A percentile compares a stretch with the other conserved stretches of the same genome.
Evolutionary conservation across 2,888 invertebrate species (phyloP).

Genomic region (Alsophila aescularia): DNA sequence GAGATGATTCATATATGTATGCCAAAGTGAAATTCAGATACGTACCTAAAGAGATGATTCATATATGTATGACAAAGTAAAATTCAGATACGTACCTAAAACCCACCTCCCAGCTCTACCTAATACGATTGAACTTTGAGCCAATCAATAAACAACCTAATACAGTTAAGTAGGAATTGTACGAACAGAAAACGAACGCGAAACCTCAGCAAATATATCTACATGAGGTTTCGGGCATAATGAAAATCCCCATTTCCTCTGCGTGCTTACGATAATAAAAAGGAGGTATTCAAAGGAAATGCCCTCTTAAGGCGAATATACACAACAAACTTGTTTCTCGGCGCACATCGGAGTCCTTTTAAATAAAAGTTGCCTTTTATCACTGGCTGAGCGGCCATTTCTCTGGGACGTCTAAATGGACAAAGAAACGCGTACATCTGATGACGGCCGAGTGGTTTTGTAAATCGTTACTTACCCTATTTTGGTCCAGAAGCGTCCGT

Average conservation of each 20-base stretch:
- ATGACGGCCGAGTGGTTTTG: constrained; percentile 55
- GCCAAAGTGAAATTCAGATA: too few species aligned
- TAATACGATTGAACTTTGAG: constrained; percentile 20
- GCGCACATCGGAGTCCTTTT: constrained; percentile 64
- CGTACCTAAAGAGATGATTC: too few species aligned
- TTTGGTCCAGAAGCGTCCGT: constrained; percentile 18
- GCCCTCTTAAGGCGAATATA: constrained; percentile 54
- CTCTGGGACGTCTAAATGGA: constrained; percentile 59
- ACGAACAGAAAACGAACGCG: constrained; percentile 41
- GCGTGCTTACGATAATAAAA: constrained; percentile 65
- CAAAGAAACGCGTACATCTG: constrained; percentile 54
- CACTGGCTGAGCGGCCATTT: constrained; percentile 64
- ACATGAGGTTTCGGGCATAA: constrained; percentile 48
- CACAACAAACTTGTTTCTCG: constrained; percentile 51
- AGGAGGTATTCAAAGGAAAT: constrained; percentile 57
- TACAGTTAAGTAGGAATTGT: constrained; percentile 34
- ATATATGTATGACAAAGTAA: too few species aligned
- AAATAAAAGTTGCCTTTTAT: constrained; percentile 73
- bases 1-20: too few species aligned
- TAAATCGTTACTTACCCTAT: constrained; percentile 46
- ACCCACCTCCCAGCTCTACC: neutral
- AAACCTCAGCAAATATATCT: constrained; percentile 28
- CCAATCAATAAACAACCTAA: constrained; percentile 33
- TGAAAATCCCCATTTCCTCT: constrained; percentile 60
- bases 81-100: too few species aligned